Evolutionary conservation across 2,113 vertebrate species (phyloP), one percentile per base, ranked within the genome.

Genomic region (Thalassoma bifasciatum): DNA sequence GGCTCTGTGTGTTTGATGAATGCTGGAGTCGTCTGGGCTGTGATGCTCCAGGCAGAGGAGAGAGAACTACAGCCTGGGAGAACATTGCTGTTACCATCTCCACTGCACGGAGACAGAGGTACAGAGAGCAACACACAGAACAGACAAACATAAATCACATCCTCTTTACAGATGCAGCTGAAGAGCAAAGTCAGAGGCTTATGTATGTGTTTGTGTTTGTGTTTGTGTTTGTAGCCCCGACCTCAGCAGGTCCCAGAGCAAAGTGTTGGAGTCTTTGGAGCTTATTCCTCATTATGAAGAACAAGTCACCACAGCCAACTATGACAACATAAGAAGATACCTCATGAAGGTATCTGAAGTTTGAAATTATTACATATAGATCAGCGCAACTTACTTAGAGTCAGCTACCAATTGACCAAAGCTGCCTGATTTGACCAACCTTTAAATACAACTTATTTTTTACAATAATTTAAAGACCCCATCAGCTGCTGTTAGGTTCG

Each of bases 341-440:
- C 95, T 99, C 88, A 92, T 94, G 75, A 99, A 98, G 96, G 98
- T 98, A 64, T n/a, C n/a, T n/a, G n/a, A n/a, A n/a, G n/a, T n/a
- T n/a, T n/a, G n/a, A n/a, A n/a, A n/a, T n/a, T 19, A 19, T 46
- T 46, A 46, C 1, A 42, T 42, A 44, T 44, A 44, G 42, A 44
- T 44, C 16, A 10, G 36, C 2, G 8, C 5, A 19, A n/a, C 5
- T 47, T 5, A 47, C 44, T n/a, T 47, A 19, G 44, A 47, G 4
- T 17, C 42, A 40, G 0, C 3, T 40, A 40, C n/a, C n/a, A n/a
- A n/a, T n/a, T n/a, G n/a, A n/a, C n/a, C n/a, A n/a, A n/a, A n/a
- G n/a, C n/a, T n/a, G n/a, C n/a, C n/a, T n/a, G n/a, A n/a, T n/a
- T n/a, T n/a, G n/a, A n/a, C n/a, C n/a, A n/a, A n/a, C n/a, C n/a